These are phyloP conservation scores for Leptinotarsa rubiginosa DNA, from an alignment of 2,888 invertebrate genomes.

Conservation along the genomic window DNA sequence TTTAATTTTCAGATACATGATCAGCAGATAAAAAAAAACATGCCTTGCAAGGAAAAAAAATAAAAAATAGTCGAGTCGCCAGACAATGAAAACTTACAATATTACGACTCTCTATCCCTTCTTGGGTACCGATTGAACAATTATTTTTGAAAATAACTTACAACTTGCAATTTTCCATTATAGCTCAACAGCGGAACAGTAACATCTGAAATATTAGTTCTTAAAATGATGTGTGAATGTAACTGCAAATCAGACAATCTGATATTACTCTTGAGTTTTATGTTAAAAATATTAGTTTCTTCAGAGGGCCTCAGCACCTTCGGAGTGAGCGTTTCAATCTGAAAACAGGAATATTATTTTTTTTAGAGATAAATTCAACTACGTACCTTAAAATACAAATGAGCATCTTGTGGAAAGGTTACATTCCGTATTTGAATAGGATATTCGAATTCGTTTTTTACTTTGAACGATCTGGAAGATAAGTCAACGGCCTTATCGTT, in stretches of 20 bases:
- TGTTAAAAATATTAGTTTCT: conserved; percentile 70
- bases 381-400: conserved; percentile 53
- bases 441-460: conserved; percentile 80
- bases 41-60: too few relatives aligned
- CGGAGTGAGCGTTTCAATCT: conserved; percentile 74
- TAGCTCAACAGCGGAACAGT: conserved; percentile 79
- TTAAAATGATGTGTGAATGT: conserved; percentile 73
- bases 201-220: conserved; percentile 81
- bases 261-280: conserved; percentile 69
- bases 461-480: conserved; percentile 67
- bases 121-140: neutral
- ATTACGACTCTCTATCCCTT: too few relatives aligned
- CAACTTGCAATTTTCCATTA: conserved; percentile 76
- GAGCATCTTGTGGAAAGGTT: conserved; percentile 73
- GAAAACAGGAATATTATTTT: conserved; percentile 50
- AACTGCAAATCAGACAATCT: conserved; percentile 70
- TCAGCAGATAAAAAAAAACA: too few relatives aligned
- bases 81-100: too few relatives aligned
- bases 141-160: conserved; percentile 55
- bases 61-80: too few relatives aligned
- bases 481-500: conserved; percentile 59
- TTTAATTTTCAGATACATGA: too few relatives aligned
- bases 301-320: conserved; percentile 72
- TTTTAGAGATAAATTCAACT: neutral
- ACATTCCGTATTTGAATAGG: conserved; percentile 81